These are phyloP conservation scores for Maylandia zebra DNA, from an alignment of 2,113 vertebrate genomes.

Conservation along the genomic window DNA sequence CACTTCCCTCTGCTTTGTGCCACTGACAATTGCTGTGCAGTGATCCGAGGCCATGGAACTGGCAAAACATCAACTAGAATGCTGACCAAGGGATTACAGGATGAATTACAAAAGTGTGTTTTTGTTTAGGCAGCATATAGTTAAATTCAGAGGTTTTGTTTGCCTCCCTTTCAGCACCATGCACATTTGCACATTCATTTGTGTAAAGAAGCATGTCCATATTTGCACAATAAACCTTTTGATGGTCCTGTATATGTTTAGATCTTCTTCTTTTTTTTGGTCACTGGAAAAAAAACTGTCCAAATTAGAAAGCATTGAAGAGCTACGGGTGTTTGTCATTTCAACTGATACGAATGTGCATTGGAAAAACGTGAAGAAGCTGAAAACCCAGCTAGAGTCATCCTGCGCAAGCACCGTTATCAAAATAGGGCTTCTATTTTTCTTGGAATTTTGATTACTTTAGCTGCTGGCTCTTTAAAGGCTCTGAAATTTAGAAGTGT, in stretches of 20 bases:
- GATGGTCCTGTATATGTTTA: background rate
- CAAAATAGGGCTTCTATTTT: background rate
- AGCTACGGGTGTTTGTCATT: background rate
- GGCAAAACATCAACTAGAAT: conserved; percentile 54
- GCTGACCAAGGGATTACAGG: conserved; percentile 43
- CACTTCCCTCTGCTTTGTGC: conserved; percentile 52
- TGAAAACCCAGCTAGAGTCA: background rate
- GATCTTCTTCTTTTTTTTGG: background rate
- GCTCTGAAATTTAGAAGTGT: background rate
- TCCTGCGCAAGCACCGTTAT: background rate
- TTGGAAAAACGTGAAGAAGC: background rate
- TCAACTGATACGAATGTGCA: background rate
- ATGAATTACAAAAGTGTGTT: conserved; percentile 44
- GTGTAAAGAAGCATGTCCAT: background rate
- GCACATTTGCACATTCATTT: background rate
- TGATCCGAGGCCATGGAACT: conserved; percentile 49
- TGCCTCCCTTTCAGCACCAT: background rate
- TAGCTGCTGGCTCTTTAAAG: conserved; percentile 12
- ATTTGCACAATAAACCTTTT: background rate
- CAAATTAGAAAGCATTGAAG: background rate
- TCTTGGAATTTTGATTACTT: background rate
- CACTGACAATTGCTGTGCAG: conserved; percentile 55
- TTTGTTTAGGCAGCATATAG: conserved; percentile 49
- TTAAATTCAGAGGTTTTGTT: conserved; percentile 13
- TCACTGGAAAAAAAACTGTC: background rate